Evolutionary conservation across 2,888 invertebrate species (phyloP).

Genomic region (Eupeodes latifasciatus): DNA sequence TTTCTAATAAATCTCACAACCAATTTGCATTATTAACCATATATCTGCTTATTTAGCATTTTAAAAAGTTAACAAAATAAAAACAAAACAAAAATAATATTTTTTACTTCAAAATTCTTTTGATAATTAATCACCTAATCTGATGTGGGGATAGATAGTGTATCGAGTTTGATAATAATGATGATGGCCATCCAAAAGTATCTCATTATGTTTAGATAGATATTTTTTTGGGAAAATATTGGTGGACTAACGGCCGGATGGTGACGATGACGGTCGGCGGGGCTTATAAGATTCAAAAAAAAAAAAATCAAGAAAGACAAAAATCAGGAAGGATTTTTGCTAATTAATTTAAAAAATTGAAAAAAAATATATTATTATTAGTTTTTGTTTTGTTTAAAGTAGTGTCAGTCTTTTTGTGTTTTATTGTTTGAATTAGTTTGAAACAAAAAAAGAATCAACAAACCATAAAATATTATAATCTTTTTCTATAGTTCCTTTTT

Average conservation of each 20-base stretch:
- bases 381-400: not conserved
- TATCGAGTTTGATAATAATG: conserved; percentile 64
- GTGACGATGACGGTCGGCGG: not conserved
- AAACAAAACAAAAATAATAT: conserved; percentile 5
- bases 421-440: conserved; percentile 24
- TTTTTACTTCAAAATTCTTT: conserved; percentile 28
- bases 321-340: conserved; percentile 65
- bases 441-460: conserved; percentile 51
- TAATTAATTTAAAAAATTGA: conserved; percentile 11
- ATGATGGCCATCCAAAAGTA: conserved; percentile 62
- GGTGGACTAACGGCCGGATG: not conserved
- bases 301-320: not conserved
- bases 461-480: conserved; percentile 72
- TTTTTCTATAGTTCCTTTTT: conserved; percentile 39
- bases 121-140: conserved; percentile 70
- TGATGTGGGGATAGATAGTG: conserved; percentile 44
- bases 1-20: conserved; percentile 55
- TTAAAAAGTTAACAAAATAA: not conserved
- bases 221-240: not conserved
- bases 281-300: not conserved
- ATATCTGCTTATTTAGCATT: conserved; percentile 23
- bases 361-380: conserved; percentile 1
- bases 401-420: conserved; percentile 34
- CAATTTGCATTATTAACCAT: conserved; percentile 61
- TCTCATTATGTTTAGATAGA: conserved; percentile 35